Base-by-base conservation (phyloP, 2,888 invertebrate genomes). In the Drosophila histrio region DNA sequence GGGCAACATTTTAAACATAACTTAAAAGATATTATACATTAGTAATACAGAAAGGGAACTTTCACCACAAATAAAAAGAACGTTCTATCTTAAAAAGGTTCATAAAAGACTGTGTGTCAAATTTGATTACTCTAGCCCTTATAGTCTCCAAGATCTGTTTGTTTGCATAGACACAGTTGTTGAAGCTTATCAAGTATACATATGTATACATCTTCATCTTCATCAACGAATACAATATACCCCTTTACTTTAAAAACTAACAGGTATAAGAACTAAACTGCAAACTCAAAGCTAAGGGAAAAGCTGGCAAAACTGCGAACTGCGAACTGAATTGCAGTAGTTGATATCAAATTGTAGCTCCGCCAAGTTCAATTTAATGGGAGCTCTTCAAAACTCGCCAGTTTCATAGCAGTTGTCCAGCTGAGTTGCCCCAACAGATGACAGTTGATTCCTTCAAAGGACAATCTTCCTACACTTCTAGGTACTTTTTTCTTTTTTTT, bases 321-420 rank as follows among this genome's bases (percentile, higher is more conserved):
- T 50, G 17, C 19, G n/a, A 49, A 36, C 22, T 24, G 56, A 13
- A 28, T 30, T 41, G 30, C 32, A 43, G 19, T 36, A 38, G 44
- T 46, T 52, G 52, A 65, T 70, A 72, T 66, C 66, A 72, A 57
- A 69, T 58, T 69, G 52, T 57, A 32, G 17, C 52, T 41, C 17
- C 41, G 60, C 39, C 41, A 54, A 75, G 76, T 73, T 65, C 76
- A 76, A 76, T 75, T 77, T 75, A 75, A 75, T 72, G 72, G 67
- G 38, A 34, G 50, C 77, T 77, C 67, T 58, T 74, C 52, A 63
- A 38, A 59, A 54, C 39, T 72, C 47, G 17, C 28, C 46, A 60
- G 38, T 66, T 65, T 60, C 34, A 41, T 19, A 49, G 17, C 32
- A 41, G 47, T 46, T 60, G 72, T 68, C 62, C 63, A 38, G 43